phyloP scores from a whole-genome alignment of 2,113 vertebrate genomes.

The Oreochromis aureus region DNA sequence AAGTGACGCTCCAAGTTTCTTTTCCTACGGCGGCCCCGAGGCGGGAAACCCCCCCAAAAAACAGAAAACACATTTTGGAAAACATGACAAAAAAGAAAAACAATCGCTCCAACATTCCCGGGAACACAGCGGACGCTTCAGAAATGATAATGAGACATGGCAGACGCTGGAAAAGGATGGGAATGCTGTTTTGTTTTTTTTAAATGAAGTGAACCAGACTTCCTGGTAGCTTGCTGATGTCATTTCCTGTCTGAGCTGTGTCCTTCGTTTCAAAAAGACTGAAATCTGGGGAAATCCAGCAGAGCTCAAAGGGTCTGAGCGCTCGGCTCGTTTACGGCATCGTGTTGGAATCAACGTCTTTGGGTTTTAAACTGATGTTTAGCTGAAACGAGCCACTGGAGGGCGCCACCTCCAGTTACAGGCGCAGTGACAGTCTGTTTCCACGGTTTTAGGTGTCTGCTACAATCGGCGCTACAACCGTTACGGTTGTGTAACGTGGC shows the following conservation, averaged over 20 bases:
- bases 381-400: background rate
- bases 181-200: background rate
- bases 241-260: background rate
- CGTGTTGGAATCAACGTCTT: background rate
- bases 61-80: background rate
- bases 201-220: rapidly evolving
- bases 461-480: background rate
- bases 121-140: rapidly evolving
- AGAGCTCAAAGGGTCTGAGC: background rate
- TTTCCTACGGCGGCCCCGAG: background rate
- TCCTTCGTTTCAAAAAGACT: background rate
- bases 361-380: background rate
- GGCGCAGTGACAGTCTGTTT: background rate
- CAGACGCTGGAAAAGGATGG: background rate
- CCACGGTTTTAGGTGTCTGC: background rate
- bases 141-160: background rate
- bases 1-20: rapidly evolving
- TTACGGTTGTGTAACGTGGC: background rate
- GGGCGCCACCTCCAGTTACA: rapidly evolving
- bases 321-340: background rate
- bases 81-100: background rate
- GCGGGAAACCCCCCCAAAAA: rapidly evolving
- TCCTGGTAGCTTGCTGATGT: background rate
- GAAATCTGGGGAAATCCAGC: background rate
- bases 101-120: background rate